These are phyloP conservation scores for Sclerodermus sp. DNA, from an alignment of 2,888 invertebrate genomes.

Conservation along the genomic window DNA sequence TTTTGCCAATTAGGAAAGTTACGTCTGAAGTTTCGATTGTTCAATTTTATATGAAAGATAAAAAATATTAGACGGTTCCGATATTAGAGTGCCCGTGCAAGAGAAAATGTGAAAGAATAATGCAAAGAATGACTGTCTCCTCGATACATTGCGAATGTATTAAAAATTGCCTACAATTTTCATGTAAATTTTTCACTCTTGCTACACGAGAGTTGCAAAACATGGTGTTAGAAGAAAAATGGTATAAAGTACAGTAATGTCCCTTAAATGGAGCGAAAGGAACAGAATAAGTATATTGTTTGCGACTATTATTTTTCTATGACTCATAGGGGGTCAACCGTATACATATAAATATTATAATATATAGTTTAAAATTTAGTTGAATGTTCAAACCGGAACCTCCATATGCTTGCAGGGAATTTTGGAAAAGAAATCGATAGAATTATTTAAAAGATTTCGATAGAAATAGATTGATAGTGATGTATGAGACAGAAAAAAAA, in stretches of 20 bases:
- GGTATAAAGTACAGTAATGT: conserved; percentile 24
- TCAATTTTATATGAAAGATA: too few relatives aligned
- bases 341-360: conserved; percentile 38
- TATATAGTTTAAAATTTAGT: conserved; percentile 38
- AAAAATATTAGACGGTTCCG: too few relatives aligned
- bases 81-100: conserved; percentile 5
- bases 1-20: too few relatives aligned
- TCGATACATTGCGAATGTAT: conserved; percentile 19
- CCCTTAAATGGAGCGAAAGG: conserved; percentile 20
- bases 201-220: conserved; percentile 13
- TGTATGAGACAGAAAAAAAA: conserved; percentile 11
- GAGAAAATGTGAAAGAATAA: conserved; percentile 11
- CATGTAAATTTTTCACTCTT: conserved; percentile 16
- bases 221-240: conserved; percentile 20
- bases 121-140: conserved; percentile 11
- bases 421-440: conserved; percentile 24
- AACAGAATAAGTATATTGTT: conserved; percentile 44
- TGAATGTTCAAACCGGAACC: conserved; percentile 32
- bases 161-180: conserved; percentile 16
- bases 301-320: conserved; percentile 57
- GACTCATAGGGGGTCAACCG: conserved; percentile 41
- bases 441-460: conserved; percentile 15
- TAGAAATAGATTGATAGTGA: neutral
- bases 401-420: conserved; percentile 33
- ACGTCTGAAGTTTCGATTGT: too few relatives aligned